Base-by-base conservation (phyloP, 1,140 invertebrate genomes). In the Diabrotica undecimpunctata region DNA sequence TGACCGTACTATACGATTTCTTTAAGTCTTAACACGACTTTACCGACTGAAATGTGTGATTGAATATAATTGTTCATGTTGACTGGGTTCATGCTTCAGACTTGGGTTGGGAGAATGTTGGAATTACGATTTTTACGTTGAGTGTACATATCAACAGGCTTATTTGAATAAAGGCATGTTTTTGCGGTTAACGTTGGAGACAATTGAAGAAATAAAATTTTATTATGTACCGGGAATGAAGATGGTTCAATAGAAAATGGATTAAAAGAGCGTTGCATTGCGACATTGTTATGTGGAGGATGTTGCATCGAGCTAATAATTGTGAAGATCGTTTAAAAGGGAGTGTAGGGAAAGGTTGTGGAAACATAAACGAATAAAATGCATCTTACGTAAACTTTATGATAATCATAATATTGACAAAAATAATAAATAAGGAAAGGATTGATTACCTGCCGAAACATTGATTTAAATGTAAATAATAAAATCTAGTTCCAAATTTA, bases 161-260 rank as follows among this genome's bases (percentile, higher is more conserved):
- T 46, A 46, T 46, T 46, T 46, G 41, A 46, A 46, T 46, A 46
- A 46, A 46, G 8, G 41, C 41, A 46, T 46, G 41, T 46, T 46
- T 25, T 46, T 46, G 41, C 41, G 41, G 41, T 46, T 46, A 10
- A 46, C 41, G 41, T 46, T 46, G 8, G 5, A 46, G 41, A 46
- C 41, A 46, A 46, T 46, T 46, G 41, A 46, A 46, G 41, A 46
- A 8, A 46, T 46, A 46, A 46, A 46, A 46, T 46, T 46, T 46
- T 46, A 46, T 46, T 46, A 25, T 25, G 25, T 25, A 46, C 41
- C n/a, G 8, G 41, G 41, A 46, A 46, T 46, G 41, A 46, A 46
- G 41, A 46, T 46, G 25, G 25, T 25, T 25, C 25, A 25, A 46
- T n/a, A 46, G n/a, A 46, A 46, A 8, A 46, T 46, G 41, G 41